Base-by-base conservation (phyloP, 1,140 invertebrate species). In the Procambarus virginalis region DNA sequence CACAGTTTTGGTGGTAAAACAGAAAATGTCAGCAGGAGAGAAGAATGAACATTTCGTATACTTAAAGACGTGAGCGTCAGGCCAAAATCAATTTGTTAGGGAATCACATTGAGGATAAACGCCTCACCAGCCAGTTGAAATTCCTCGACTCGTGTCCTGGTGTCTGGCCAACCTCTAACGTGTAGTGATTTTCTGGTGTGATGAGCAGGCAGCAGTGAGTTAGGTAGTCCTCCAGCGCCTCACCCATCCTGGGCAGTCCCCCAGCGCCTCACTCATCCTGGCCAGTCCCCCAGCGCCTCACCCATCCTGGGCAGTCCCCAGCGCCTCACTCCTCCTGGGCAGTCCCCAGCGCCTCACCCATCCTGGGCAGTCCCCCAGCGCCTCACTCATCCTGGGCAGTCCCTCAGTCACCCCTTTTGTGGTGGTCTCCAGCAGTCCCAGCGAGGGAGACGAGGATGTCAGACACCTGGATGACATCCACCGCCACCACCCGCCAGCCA, bases 101-200 rank as follows among this genome's bases (percentile, higher is more conserved):
- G 45, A 80, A 58, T 77, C 51, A 58, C 73, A 48, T 76, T 85
- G 22, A 49, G 84, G 70, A 77, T 70, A 58, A 85, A 58, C 75
- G 84, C 73, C 80, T 58, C 20, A 22, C 58, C 22, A 58, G 76
- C 51, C 6, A 79, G 85, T 86, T 86, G 48, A 86, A 79, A 86
- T 86, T 86, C 85, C 60, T 46, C 34, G 55, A 58, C 85, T 73
- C 22, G 75, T 58, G 22, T 8, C 68, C 68, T 22, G 76, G 86
- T 49, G 46, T n/a, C 84, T 64, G 79, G 70, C 48, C 81, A 88
- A 88, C 86, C 86, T 60, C 86, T 58, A 88, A 88, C 86, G 86
- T 76, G 82, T 82, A 88, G 86, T 88, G 86, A 88, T 88, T 88
- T 88, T 88, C 86, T 60, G 75, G 79, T 82, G 86, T 88, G 86